phyloP scores from a whole-genome alignment of 1,140 invertebrate species.

The Charaxes varanes region DNA sequence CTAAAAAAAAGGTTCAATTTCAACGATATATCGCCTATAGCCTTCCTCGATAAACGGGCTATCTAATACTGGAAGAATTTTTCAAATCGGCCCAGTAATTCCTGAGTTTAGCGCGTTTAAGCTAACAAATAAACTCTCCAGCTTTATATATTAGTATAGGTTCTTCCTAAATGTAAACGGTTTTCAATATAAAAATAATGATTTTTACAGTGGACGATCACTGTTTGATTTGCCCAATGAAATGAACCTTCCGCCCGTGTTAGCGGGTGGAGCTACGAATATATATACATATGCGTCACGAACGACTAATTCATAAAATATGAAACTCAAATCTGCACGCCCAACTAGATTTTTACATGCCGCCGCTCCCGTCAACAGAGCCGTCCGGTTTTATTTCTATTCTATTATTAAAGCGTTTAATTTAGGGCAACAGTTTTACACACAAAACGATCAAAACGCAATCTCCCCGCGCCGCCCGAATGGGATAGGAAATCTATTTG shows the following conservation, averaged over 20 bases:
- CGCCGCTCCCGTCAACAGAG: constrained; percentile 47
- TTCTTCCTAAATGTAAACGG: too few species aligned
- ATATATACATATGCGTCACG: constrained; percentile 37
- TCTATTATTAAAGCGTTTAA: constrained; percentile 72
- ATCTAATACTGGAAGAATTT: too few species aligned
- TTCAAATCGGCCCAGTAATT: too few species aligned
- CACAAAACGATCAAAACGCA: constrained; percentile 71
- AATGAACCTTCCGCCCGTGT: constrained; percentile 30
- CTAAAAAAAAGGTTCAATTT: too few species aligned
- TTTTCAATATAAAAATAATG: too few species aligned
- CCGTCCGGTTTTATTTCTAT: constrained; percentile 62
- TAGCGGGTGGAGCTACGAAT: constrained; percentile 17
- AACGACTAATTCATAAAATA: constrained; percentile 52
- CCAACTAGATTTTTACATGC: constrained; percentile 34
- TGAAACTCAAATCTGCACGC: constrained; percentile 38
- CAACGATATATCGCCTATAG: too few species aligned
- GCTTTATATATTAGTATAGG: too few species aligned
- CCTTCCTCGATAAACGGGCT: too few species aligned
- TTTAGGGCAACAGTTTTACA: constrained; percentile 71
- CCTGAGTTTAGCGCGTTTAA: too few species aligned
- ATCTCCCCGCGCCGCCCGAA: constrained; percentile 57
- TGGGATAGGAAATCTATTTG: constrained; percentile 70
- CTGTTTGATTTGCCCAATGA: too few species aligned
- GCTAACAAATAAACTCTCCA: too few species aligned
- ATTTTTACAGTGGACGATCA: too few species aligned